Percentiles rank a stretch among this genome's conserved stretches.
Conservation (phyloP, 2,888 invertebrate genomes). For the Gisinianus flammeolus region DNA sequence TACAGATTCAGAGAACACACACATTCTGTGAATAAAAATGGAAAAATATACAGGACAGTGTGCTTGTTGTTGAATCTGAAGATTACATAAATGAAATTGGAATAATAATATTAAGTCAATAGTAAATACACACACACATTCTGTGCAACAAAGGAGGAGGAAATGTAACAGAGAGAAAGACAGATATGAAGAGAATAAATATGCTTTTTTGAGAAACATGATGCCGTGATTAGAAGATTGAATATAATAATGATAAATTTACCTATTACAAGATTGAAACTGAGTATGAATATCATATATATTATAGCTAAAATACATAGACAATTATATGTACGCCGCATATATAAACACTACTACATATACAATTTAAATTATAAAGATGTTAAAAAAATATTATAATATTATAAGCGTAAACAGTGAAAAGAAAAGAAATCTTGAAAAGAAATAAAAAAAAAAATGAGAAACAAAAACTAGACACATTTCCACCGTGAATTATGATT, state of each 20-base stretch:
- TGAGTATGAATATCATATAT: slow-evolving; percentile 34
- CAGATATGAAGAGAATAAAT: no score
- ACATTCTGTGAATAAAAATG: no score
- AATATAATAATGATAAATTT: slow-evolving; percentile 8
- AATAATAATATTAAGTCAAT: no score
- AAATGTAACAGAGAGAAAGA: no score
- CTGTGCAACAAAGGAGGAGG: no score
- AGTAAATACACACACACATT: no score
- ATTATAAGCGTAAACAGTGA: slow-evolving; percentile 4
- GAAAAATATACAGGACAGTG: no score
- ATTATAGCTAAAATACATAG: slow-evolving; percentile 17
- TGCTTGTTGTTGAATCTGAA: no score
- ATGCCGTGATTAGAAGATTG: slow-evolving; percentile 33
- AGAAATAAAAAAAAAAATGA: slow-evolving; percentile 15
- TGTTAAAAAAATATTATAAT: slow-evolving; percentile 20
- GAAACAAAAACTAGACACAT: slow-evolving; percentile 13
- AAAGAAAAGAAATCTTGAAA: neutral
- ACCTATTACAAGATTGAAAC: slow-evolving; percentile 20
- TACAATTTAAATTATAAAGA: neutral
- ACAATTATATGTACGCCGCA: slow-evolving; percentile 35
- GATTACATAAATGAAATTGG: no score
- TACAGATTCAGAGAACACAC: no score
- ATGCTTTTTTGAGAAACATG: no score
- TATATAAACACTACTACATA: slow-evolving; percentile 15
- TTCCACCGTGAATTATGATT: slow-evolving; percentile 1